phyloP scores from a whole-genome alignment of 1,140 invertebrate genomes.

The Dendroctonus ponderosae region DNA sequence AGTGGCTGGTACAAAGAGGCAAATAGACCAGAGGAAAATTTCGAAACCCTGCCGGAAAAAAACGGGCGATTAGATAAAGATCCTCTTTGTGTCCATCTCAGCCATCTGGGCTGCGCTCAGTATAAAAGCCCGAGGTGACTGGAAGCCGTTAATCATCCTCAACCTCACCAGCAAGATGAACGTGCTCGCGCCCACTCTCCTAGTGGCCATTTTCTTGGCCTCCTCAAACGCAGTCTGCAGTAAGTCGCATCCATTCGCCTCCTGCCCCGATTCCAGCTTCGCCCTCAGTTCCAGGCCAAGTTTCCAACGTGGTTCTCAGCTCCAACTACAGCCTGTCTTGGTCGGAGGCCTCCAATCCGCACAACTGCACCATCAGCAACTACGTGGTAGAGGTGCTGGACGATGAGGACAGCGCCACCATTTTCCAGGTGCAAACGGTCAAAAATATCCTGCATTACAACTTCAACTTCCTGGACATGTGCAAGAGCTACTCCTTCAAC shows the following conservation, averaged over 20 bases:
- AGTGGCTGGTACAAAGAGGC: no score
- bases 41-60: no score
- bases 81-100: background rate
- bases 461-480: slow-evolving; percentile 11
- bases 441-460: background rate
- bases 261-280: background rate
- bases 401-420: background rate
- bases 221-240: slow-evolving; percentile 2
- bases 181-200: background rate
- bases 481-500: slow-evolving; percentile 10
- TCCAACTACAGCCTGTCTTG: slow-evolving; percentile 3
- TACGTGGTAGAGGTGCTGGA: slow-evolving; percentile 10
- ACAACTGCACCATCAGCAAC: slow-evolving; percentile 3
- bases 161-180: background rate
- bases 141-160: background rate
- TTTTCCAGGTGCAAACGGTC: slow-evolving; percentile 1
- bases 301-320: background rate
- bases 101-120: background rate
- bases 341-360: background rate
- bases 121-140: background rate
- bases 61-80: no score
- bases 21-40: no score
- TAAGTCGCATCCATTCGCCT: background rate
- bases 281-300: slow-evolving; percentile 9
- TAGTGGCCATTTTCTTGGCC: background rate